Conservation (phyloP, 2,797 vertebrate species). For the Pseudochaenichthys georgianus region DNA sequence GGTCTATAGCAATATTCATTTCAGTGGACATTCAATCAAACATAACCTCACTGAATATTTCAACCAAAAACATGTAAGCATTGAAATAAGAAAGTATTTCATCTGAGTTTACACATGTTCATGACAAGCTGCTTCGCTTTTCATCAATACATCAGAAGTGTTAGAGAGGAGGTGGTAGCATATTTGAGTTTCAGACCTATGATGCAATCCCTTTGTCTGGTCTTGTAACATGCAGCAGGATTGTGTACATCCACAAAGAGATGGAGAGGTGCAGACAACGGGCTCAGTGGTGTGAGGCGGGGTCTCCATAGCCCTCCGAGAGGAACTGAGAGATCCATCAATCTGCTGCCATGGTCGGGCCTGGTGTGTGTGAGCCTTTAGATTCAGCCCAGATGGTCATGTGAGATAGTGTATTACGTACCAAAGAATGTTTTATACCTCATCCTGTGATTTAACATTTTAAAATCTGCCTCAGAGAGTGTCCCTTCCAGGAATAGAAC, state of each 20-base stretch:
- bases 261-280: constrained; percentile 53
- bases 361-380: constrained; percentile 36
- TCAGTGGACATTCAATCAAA: constrained; percentile 58
- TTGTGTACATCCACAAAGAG: constrained; percentile 64
- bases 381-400: constrained; percentile 49
- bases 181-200: constrained; percentile 66
- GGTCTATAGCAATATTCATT: constrained; percentile 59
- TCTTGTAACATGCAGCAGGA: constrained; percentile 68
- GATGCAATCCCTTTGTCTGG: constrained; percentile 81
- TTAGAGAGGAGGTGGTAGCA: constrained; percentile 61
- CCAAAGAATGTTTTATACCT: constrained; percentile 4
- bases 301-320: constrained; percentile 43
- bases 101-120: constrained; percentile 60
- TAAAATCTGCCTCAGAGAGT: constrained; percentile 31
- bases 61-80: constrained; percentile 4
- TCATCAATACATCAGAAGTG: constrained; percentile 77
- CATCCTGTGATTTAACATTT: constrained; percentile 16
- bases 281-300: constrained; percentile 24
- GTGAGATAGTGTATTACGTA: constrained; percentile 24
- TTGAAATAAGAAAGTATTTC: constrained; percentile 35
- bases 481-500: constrained; percentile 2
- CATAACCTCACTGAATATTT: constrained; percentile 41
- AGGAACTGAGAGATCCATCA: constrained; percentile 48
- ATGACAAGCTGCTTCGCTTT: constrained; percentile 59
- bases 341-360: constrained; percentile 32